Evolutionary conservation across 1,140 invertebrate genomes (phyloP).

Genomic region (Diachasmimorpha longicaudata): DNA sequence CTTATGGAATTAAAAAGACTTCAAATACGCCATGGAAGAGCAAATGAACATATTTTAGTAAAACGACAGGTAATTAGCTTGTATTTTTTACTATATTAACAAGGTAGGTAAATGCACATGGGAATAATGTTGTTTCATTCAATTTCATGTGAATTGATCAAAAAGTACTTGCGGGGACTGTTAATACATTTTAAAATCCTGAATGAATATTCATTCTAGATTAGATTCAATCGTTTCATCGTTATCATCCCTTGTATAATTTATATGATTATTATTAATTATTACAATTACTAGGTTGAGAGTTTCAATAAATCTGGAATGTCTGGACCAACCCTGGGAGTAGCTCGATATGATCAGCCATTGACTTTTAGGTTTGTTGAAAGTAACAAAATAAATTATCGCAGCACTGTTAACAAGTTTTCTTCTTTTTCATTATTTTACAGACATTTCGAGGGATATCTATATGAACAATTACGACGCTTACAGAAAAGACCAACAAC

Average conservation of each 20-base stretch:
- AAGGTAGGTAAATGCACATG: too few relatives aligned
- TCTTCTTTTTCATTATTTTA: constrained; percentile 37
- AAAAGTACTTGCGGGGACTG: too few relatives aligned
- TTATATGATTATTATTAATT: not conserved
- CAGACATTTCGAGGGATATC: constrained; percentile 88
- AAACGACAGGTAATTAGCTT: constrained; percentile 70
- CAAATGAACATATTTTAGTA: constrained; percentile 88
- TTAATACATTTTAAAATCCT: too few relatives aligned
- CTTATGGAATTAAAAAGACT: constrained; percentile 89
- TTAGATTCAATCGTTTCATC: too few relatives aligned
- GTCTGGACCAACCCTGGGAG: constrained; percentile 54
- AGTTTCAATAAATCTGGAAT: constrained; percentile 58
- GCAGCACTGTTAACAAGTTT: too few relatives aligned
- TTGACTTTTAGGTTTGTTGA: constrained; percentile 54
- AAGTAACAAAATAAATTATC: too few relatives aligned
- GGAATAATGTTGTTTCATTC: too few relatives aligned
- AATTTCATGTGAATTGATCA: too few relatives aligned
- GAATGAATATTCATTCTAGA: too few relatives aligned
- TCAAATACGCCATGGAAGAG: constrained; percentile 87
- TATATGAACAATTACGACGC: constrained; percentile 85
- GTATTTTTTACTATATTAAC: too few relatives aligned
- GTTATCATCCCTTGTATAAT: too few relatives aligned
- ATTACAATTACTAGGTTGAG: constrained; percentile 50
- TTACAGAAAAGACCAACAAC: constrained; percentile 71
- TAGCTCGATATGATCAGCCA: constrained; percentile 57